These are phyloP conservation scores for Hesperia comma DNA, from an alignment of 2,888 invertebrate genomes.

Conservation along the genomic window DNA sequence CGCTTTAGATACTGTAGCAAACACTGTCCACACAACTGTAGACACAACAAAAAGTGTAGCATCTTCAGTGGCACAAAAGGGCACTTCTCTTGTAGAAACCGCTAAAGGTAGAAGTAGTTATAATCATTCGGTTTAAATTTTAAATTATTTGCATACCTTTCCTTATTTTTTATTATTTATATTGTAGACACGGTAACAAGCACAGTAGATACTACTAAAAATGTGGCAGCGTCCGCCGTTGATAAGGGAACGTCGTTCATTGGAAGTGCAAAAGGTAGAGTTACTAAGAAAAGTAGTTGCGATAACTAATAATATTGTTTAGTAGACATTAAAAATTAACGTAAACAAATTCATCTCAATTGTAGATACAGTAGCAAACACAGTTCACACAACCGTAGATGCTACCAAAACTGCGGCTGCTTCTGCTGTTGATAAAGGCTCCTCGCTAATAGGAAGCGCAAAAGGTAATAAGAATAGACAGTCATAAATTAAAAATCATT, in stretches of 20 bases:
- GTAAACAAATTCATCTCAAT: conserved; percentile 23
- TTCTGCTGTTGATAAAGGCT: conserved; percentile 48
- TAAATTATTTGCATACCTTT: conserved; percentile 1
- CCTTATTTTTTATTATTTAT: not conserved
- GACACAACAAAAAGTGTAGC: conserved; percentile 50
- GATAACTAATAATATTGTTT: not conserved
- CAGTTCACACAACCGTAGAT: conserved; percentile 48
- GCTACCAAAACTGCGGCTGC: conserved; percentile 49
- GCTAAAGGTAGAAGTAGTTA: conserved; percentile 46
- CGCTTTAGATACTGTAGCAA: conserved; percentile 53
- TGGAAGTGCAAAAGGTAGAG: conserved; percentile 56
- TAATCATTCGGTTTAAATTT: conserved; percentile 1
- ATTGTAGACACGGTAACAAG: conserved; percentile 56
- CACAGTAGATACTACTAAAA: conserved; percentile 59
- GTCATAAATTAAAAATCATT: not conserved
- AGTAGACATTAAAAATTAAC: conserved; percentile 9
- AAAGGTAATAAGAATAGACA: conserved; percentile 17
- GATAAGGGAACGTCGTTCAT: conserved; percentile 57
- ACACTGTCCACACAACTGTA: conserved; percentile 51
- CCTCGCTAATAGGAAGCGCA: conserved; percentile 39
- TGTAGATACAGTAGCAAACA: conserved; percentile 49
- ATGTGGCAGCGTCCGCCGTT: conserved; percentile 54
- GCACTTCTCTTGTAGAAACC: conserved; percentile 53
- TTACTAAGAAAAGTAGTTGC: not conserved
- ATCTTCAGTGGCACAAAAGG: conserved; percentile 53